Evolutionary conservation across 2,797 vertebrate genomes (phyloP).

Genomic region (Peromyscus aztecus): DNA sequence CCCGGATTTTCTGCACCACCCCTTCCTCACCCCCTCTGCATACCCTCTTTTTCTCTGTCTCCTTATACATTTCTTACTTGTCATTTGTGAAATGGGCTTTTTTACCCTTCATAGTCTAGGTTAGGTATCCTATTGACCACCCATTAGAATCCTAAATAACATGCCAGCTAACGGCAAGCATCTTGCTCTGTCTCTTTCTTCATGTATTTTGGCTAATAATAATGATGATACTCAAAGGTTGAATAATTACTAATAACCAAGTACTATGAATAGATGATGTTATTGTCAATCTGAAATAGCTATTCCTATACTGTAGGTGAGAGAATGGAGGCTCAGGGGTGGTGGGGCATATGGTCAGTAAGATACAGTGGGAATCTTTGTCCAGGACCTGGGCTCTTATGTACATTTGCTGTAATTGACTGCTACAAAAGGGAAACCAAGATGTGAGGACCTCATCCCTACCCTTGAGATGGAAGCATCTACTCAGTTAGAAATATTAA

Average conservation of each 20-base stretch:
- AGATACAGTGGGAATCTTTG: neutral
- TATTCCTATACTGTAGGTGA: neutral
- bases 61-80: neutral
- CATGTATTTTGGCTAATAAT: neutral
- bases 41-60: neutral
- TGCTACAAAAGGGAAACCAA: neutral
- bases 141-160: neutral
- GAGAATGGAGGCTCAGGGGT: neutral
- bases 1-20: neutral
- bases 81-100: neutral
- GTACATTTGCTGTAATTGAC: neutral
- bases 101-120: neutral
- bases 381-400: neutral
- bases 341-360: neutral
- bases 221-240: neutral
- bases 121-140: neutral
- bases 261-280: neutral
- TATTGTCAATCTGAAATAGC: neutral
- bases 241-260: neutral
- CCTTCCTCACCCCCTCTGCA: neutral
- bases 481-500: constrained; percentile 32
- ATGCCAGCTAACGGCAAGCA: neutral
- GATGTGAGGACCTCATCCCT: neutral
- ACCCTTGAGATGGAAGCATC: neutral
- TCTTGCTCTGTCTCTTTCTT: constrained; percentile 35